Evolutionary conservation across 2,888 invertebrate species (phyloP).

Genomic region (Antitype chi): DNA sequence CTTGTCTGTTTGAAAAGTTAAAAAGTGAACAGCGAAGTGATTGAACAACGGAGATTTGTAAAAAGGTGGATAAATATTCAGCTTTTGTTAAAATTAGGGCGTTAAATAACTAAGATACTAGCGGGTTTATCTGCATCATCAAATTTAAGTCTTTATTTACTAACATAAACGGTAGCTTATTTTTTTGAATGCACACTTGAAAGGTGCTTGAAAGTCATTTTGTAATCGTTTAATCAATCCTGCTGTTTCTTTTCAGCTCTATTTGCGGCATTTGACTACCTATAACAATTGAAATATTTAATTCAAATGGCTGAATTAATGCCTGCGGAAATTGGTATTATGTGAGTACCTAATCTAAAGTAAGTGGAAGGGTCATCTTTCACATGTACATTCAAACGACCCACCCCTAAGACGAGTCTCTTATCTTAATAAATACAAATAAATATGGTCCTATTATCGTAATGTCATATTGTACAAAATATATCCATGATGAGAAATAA

Average conservation of each 20-base stretch:
- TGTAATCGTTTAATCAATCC: not conserved
- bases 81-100: not conserved
- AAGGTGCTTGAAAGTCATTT: not conserved
- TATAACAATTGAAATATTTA: not conserved
- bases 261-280: not conserved
- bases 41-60: not conserved
- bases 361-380: not conserved
- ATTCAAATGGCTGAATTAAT: slow-evolving; percentile 51
- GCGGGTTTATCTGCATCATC: too few species aligned
- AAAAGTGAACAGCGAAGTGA: slow-evolving; percentile 32
- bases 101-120: not conserved
- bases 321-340: slow-evolving; percentile 43
- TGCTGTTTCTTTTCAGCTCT: slow-evolving; percentile 14
- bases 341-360: slow-evolving; percentile 24
- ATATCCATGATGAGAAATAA: too few species aligned
- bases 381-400: not conserved
- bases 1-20: slow-evolving; percentile 36
- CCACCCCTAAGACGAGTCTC: not conserved
- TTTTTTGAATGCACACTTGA: not conserved
- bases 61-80: not conserved
- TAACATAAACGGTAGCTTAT: not conserved
- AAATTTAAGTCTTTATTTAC: not conserved
- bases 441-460: not conserved
- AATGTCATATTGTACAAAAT: not conserved
- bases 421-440: not conserved